Evolutionary conservation across 1,140 invertebrate genomes (phyloP), one percentile per base, ranked within the genome.

Genomic region (Hydropsyche tenuis): DNA sequence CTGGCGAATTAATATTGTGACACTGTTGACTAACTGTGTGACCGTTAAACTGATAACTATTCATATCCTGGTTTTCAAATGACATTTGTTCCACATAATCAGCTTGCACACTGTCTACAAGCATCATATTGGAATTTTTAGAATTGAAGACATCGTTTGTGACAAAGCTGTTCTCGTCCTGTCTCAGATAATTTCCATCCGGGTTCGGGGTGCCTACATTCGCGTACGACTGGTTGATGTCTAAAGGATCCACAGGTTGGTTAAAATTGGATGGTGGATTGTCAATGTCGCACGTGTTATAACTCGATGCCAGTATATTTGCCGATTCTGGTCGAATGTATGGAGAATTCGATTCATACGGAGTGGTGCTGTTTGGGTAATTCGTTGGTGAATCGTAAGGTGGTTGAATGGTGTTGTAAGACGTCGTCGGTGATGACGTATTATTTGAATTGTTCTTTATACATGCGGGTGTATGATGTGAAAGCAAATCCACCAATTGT

Each of bases 401-500:
- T 0, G 82, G 75, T 72, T 84, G 81, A 9, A 84, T 77, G 71
- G 84, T 79, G 79, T 83, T 84, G 81, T 84, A 86, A 0, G 72
- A 64, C 5, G 77, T 77, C 0, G 80, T 78, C 1, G 85, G 82
- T 2, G 84, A 84, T 6, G 79, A 78, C 23, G 81, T 79, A 23
- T 56, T 22, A 69, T 75, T 79, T 30, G 75, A 64, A 18, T 78
- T 78, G 37, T 86, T 86, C 73, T 92, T 90, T n/a, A 89, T 80
- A 77, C 92, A 93, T 1, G 87, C 88, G 0, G 91, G 88, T 4
- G 86, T 82, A 81, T 94, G 93, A 3, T 89, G 78, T n/a, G 88
- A 87, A 65, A 94, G 82, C 87, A 94, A 91, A 74, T 93, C 91
- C 72, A 92, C 87, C 42, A 94, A 85, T 77, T 89, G 87, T 73